Evolutionary conservation across 2,888 invertebrate species (phyloP), one percentile per base, ranked within the genome.

Genomic region (Orchesella flavescens): DNA sequence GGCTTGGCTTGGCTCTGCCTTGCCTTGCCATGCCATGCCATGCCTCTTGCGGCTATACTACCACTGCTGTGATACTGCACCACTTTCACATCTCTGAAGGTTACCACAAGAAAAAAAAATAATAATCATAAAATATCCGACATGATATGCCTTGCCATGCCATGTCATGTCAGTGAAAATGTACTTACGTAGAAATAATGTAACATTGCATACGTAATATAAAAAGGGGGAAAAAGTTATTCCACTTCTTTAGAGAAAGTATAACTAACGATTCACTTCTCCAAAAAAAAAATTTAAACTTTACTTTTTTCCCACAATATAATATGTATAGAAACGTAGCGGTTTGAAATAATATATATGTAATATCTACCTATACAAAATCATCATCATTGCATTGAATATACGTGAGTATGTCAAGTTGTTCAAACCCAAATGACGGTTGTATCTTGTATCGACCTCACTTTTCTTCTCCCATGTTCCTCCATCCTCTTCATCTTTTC

Each of bases 91-190:
- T 24, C 43, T 34, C 65, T 76, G 76, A 76, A 76, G 76, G 76
- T 76, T 68, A 76, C 76, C 68, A 59, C 68, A 66, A 76, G 57
- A 63, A 74, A 61, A 63, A 63, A 75, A 74, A 61, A 63, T 46
- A 75, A 76, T 66, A 76, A 76, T 65, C 13, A 65, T 68, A 66
- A 68, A 44, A 19, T 57, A 57, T 57, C 19, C 19, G 17, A 19
- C 53, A 53, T n/a, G 53, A 53, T 53, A n/a, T 53, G 53, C 34
- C 34, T n/a, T n/a, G n/a, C n/a, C n/a, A n/a, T n/a, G n/a, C n/a
- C n/a, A n/a, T n/a, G n/a, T n/a, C n/a, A n/a, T n/a, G n/a, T n/a
- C n/a, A n/a, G n/a, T n/a, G n/a, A n/a, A n/a, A n/a, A n/a, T 4
- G 34, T 34, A 34, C 34, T 2, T 4, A 34, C 7, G 34, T 34